Evolutionary conservation across 1,140 invertebrate genomes (phyloP).

Genomic region (Steinernema feltiae): DNA sequence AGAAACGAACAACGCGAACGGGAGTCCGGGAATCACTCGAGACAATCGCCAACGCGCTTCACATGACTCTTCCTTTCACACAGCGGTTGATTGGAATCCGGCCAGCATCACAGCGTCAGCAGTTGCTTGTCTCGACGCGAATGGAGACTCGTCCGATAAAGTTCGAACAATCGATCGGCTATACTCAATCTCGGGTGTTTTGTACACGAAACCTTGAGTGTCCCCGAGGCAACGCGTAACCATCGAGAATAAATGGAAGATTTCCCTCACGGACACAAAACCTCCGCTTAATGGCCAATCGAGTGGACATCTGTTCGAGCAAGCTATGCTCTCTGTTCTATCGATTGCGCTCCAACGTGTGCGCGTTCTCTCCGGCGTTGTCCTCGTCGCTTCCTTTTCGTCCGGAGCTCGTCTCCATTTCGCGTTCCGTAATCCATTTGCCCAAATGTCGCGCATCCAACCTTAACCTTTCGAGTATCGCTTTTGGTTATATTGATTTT

Average conservation of each 20-base stretch:
- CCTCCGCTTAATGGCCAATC: no score
- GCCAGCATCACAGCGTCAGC: not conserved
- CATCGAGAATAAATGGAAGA: no score
- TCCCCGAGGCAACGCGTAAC: no score
- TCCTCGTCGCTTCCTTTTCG: not conserved
- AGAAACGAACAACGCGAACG: no score
- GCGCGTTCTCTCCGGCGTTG: not conserved
- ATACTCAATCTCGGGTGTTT: no score
- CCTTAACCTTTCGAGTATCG: not conserved
- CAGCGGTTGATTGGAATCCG: no score
- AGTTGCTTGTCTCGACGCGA: not conserved
- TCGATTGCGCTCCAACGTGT: no score
- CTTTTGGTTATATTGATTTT: not conserved
- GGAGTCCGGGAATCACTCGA: no score
- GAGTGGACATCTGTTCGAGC: no score
- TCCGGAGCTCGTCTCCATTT: not conserved
- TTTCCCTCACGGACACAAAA: no score
- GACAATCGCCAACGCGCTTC: not conserved
- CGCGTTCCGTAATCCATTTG: not conserved
- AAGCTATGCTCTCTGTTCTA: no score
- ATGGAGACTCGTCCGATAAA: not conserved
- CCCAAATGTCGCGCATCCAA: not conserved
- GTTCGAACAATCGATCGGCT: not conserved
- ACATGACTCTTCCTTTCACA: not conserved
- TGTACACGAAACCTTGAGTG: no score